Base-by-base conservation (phyloP, 2,888 invertebrate genomes). In the Dasysyrphus albostriatus region DNA sequence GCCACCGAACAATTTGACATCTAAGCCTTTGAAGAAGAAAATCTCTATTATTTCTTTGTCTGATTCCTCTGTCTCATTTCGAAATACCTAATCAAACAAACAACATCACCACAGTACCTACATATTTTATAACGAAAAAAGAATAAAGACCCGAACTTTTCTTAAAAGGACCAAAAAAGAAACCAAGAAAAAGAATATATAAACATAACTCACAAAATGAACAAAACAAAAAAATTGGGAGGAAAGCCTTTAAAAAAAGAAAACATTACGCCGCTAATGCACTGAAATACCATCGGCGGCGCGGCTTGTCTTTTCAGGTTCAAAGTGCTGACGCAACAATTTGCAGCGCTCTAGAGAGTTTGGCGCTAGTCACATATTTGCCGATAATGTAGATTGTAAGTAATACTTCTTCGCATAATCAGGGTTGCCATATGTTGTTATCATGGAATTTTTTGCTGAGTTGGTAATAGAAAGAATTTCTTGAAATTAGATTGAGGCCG, bases 241-340 rank as follows among this genome's bases (percentile, higher is more conserved):
- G 67, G 47, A 70, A 84, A 58, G 75, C 74, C 79, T 72, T 67
- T 29, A 51, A 69, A 24, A 24, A 81, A 77, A 77, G 47, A 59
- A 51, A 77, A 58, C 63, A 77, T 63, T 63, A 77, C 56, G 75
- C 72, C 74, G 75, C 75, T 87, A 87, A 87, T 87, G 87, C 83
- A 87, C 72, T 56, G 65, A 83, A 78, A 83, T 83, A 74, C 83
- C 85, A 77, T 51, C 59, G 34, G 65, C 49, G 77, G 65, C 32
- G 73, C 67, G 78, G 83, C 70, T 78, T 59, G 75, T 79, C 87
- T 70, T 85, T 87, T 87, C 87, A 87, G 87, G 87, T 83, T 87
- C 87, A 87, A 87, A 87, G 87, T 87, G 87, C 83, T 87, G 87
- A 87, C 83, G 87, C 83, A 87, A 83, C 83, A 83, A 87, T 87